Conservation (phyloP, 2,888 invertebrate species). For the Amphipyra tragopoginis region DNA sequence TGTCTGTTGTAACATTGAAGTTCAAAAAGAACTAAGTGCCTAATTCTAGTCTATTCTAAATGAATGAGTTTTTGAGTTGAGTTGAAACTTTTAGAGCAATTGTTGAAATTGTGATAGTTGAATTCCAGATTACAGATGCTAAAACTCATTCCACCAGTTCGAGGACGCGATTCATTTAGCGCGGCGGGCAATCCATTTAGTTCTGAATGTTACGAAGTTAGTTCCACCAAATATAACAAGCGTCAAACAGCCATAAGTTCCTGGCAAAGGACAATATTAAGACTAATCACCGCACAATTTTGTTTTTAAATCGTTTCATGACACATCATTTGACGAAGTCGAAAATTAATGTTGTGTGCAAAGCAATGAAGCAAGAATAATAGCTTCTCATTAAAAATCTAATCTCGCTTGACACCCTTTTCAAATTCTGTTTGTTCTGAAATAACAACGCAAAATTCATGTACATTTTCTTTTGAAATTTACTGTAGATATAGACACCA, state of each 20-base stretch:
- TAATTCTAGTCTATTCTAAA: too few relatives aligned
- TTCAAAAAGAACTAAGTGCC: too few relatives aligned
- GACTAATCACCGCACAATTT: constrained; percentile 36
- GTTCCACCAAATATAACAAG: constrained; percentile 11
- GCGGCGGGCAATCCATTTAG: constrained; percentile 12
- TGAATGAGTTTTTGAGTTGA: too few relatives aligned
- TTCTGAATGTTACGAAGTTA: constrained; percentile 18
- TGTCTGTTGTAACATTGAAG: too few relatives aligned
- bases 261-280: constrained; percentile 24
- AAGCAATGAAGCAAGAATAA: constrained; percentile 62
- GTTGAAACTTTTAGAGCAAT: too few relatives aligned
- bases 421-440: constrained; percentile 49
- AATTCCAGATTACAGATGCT: neutral
- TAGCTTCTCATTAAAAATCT: constrained; percentile 60
- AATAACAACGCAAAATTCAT: constrained; percentile 49
- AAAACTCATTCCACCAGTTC: neutral
- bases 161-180: neutral
- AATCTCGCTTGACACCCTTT: constrained; percentile 58
- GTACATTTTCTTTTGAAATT: constrained; percentile 41
- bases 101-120: too few relatives aligned
- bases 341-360: constrained; percentile 54
- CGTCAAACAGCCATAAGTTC: constrained; percentile 11
- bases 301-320: constrained; percentile 31
- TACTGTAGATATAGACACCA: constrained; percentile 16
- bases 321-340: constrained; percentile 45